phyloP scores from a whole-genome alignment of 2,113 vertebrate genomes.

The Varanus salvator region DNA sequence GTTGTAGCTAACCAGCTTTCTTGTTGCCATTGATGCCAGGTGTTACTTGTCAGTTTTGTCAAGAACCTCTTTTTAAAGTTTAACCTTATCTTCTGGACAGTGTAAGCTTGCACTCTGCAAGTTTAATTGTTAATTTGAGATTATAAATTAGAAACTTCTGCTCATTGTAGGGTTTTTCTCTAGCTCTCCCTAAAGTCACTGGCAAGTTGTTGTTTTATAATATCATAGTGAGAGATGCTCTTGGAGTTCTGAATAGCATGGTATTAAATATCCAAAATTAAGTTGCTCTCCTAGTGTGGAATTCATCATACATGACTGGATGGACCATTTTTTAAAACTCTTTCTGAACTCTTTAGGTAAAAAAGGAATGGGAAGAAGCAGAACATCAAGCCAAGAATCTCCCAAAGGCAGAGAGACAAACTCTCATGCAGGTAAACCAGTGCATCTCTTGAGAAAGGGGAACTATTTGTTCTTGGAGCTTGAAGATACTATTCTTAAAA shows the following conservation, averaged over 20 bases:
- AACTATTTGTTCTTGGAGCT: not conserved
- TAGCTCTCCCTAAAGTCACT: not conserved
- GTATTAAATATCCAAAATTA: not conserved
- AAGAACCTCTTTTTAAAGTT: not conserved
- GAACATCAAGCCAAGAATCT: constrained; percentile 95
- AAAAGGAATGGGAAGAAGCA: constrained; percentile 98
- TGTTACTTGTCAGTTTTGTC: not conserved
- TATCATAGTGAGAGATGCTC: not conserved
- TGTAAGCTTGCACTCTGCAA: not conserved
- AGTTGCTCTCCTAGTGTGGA: not conserved
- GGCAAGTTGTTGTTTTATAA: not conserved
- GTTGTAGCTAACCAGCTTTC: not conserved
- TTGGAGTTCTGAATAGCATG: not conserved
- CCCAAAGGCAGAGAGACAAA: constrained; percentile 94
- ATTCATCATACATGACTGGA: not conserved
- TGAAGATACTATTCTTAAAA: not conserved
- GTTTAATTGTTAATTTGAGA: constrained; percentile 16
- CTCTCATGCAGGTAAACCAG: constrained; percentile 90
- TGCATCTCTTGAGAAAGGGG: not conserved
- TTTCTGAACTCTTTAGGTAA: constrained; percentile 79
- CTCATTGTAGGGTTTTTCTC: not conserved
- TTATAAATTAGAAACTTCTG: not conserved
- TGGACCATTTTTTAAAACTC: not conserved
- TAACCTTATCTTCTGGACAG: not conserved
- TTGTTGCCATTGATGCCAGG: accelerated